Conservation (phyloP, 2,888 invertebrate genomes). For the Caenorhabditis macrosperma region DNA sequence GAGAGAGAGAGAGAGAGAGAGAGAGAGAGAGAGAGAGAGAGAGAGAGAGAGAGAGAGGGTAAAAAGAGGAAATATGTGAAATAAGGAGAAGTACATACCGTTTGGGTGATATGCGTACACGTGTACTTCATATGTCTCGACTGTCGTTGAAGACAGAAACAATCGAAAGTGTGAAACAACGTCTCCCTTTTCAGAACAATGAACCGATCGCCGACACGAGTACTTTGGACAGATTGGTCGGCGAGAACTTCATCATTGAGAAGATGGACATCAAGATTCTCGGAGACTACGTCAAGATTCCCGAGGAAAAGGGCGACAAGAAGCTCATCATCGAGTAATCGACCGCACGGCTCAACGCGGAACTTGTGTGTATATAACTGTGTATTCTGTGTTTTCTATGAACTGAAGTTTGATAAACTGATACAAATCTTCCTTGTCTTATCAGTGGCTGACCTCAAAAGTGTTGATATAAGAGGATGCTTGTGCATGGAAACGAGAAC, state of each 20-base stretch:
- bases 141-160: too few species aligned
- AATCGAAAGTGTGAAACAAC: background rate
- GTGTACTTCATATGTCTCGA: too few species aligned
- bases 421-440: background rate
- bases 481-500: background rate
- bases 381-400: background rate
- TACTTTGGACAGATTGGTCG: conserved; percentile 17
- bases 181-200: conserved; percentile 22
- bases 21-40: too few species aligned
- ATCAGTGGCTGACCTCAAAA: conserved; percentile 10
- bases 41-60: too few species aligned
- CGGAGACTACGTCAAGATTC: conserved; percentile 40
- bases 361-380: conserved; percentile 40
- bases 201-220: conserved; percentile 17
- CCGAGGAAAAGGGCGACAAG: conserved; percentile 43
- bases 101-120: too few species aligned
- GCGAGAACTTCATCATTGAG: conserved; percentile 43
- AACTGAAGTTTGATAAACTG: background rate
- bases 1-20: too few species aligned
- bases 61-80: too few species aligned
- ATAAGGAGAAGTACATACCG: too few species aligned
- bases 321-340: conserved; percentile 45
- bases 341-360: background rate
- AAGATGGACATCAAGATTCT: conserved; percentile 32
- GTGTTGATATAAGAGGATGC: background rate